phyloP scores from a whole-genome alignment of 2,113 vertebrate genomes.

The Chionodraco myersi region DNA sequence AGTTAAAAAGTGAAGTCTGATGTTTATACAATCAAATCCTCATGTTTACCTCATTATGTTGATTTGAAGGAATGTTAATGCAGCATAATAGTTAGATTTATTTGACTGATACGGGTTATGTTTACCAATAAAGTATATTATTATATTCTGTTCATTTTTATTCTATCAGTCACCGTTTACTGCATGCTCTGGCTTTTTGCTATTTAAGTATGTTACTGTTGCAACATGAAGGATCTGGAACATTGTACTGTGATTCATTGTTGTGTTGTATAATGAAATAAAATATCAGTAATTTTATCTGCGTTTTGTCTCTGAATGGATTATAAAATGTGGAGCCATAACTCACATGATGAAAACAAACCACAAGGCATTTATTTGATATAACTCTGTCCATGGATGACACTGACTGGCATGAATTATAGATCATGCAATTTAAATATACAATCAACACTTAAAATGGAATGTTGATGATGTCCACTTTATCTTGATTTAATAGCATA shows the following conservation, averaged over 20 bases:
- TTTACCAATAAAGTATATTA: slow-evolving; percentile 21
- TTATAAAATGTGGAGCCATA: not conserved
- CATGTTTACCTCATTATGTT: slow-evolving; percentile 35
- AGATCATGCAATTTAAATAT: not conserved
- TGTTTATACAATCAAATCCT: slow-evolving; percentile 3
- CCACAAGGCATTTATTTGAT: not conserved
- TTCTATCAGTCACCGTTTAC: slow-evolving; percentile 11
- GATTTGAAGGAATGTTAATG: slow-evolving; percentile 5
- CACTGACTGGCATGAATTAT: not conserved
- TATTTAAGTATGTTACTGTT: slow-evolving; percentile 12
- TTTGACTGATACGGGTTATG: slow-evolving; percentile 28
- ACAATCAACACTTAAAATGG: not conserved
- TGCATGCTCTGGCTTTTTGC: slow-evolving; percentile 29
- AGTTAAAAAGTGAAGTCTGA: not conserved
- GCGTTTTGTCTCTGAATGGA: slow-evolving; percentile 10
- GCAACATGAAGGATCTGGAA: slow-evolving; percentile 20
- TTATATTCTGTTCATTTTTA: slow-evolving; percentile 23
- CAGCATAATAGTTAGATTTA: slow-evolving; percentile 7
- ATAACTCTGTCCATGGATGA: not conserved
- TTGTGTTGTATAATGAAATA: slow-evolving; percentile 34
- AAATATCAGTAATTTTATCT: slow-evolving; percentile 10
- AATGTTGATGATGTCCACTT: not conserved
- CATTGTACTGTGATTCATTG: slow-evolving; percentile 24
- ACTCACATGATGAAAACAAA: not conserved
- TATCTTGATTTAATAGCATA: not conserved